Conservation (phyloP, 2,113 vertebrate genomes). For the Pachycephala philippinensis region DNA sequence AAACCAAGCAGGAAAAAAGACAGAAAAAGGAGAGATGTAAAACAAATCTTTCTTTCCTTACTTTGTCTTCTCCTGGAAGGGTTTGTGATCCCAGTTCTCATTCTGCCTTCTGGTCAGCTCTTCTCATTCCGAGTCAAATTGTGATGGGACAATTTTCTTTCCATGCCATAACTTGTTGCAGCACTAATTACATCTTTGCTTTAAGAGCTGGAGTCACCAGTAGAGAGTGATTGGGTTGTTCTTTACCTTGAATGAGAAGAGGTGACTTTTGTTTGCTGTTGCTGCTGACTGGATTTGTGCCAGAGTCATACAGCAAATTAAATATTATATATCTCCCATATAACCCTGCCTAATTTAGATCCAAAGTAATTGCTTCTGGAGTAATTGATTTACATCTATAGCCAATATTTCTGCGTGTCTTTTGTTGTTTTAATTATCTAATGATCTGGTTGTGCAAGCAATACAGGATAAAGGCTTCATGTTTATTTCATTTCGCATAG, state of each 20-base stretch:
- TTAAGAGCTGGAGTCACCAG: background rate
- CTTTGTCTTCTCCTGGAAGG: background rate
- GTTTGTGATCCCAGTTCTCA: background rate
- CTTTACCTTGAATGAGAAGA: background rate
- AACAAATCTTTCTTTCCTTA: background rate
- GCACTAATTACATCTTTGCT: background rate
- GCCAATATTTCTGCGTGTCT: constrained; percentile 24
- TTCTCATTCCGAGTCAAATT: background rate
- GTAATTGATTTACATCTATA: constrained; percentile 45
- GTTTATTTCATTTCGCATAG: background rate
- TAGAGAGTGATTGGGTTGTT: background rate
- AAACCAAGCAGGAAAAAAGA: background rate
- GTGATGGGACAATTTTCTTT: background rate
- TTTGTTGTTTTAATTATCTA: constrained; percentile 58
- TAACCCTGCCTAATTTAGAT: constrained; percentile 7
- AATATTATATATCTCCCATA: constrained; percentile 16
- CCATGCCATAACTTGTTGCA: background rate
- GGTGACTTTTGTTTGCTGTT: constrained; percentile 16
- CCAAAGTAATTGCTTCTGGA: constrained; percentile 45
- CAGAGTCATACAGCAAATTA: constrained; percentile 39
- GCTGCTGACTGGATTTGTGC: constrained; percentile 16
- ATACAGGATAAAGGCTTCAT: background rate
- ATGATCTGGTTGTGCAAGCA: constrained; percentile 35
- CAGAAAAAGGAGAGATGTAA: background rate
- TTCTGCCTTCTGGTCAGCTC: background rate